Conservation (phyloP, 2,888 invertebrate genomes). For the Leptinotarsa haldemani region DNA sequence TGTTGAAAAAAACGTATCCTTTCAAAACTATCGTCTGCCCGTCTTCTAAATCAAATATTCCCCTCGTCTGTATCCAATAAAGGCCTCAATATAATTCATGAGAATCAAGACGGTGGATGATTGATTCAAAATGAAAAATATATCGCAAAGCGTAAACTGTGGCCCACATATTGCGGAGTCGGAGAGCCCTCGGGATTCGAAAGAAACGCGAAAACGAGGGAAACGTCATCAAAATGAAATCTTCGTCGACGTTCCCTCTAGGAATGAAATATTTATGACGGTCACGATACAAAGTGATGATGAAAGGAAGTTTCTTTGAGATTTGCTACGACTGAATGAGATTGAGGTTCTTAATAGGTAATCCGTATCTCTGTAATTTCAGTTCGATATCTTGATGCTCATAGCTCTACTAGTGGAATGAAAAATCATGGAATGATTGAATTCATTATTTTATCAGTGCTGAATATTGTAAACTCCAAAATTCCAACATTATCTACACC, state of each 20-base stretch:
- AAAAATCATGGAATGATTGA: no score
- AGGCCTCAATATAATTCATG: constrained; percentile 8
- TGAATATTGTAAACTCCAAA: no score
- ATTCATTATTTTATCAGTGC: no score
- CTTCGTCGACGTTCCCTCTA: not conserved
- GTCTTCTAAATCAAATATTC: not conserved
- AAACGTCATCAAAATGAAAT: constrained; percentile 17
- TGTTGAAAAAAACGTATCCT: no score
- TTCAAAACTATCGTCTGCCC: not conserved
- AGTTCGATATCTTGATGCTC: not conserved
- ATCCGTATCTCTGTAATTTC: no score
- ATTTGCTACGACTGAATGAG: no score
- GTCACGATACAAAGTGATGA: constrained; percentile 1
- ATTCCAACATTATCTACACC: no score
- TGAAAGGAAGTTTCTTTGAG: no score
- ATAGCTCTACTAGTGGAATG: no score
- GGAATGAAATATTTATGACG: constrained; percentile 10
- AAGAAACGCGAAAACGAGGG: constrained; percentile 7
- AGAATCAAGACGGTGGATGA: not conserved
- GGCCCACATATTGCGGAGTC: constrained; percentile 2
- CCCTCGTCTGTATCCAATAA: not conserved
- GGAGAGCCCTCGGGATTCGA: constrained; percentile 13
- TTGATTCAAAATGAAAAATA: constrained; percentile 12
- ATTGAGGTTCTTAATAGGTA: no score
- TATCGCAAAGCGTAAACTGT: constrained; percentile 1